phyloP scores from a whole-genome alignment of 1,140 invertebrate genomes.

The Drosophila sucinea region DNA sequence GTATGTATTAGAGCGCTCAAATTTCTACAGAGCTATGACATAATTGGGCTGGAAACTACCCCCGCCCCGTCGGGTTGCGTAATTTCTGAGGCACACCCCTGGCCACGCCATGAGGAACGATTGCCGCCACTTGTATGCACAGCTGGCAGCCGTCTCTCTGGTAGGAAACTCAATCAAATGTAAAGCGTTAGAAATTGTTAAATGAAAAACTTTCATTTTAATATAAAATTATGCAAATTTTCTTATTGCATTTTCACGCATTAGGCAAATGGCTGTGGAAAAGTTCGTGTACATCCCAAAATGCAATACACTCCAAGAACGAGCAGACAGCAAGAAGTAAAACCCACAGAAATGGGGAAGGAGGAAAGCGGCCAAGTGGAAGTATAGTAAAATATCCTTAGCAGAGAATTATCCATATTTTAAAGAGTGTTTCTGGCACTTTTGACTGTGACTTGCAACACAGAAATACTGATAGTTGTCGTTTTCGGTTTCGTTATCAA shows the following conservation, averaged over 20 bases:
- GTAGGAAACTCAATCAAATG: slow-evolving; percentile 55
- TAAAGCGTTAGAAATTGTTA: slow-evolving; percentile 62
- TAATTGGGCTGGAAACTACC: slow-evolving; percentile 66
- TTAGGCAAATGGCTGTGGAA: slow-evolving; percentile 19
- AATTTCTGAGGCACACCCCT: slow-evolving; percentile 8
- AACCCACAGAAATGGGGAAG: too few species aligned
- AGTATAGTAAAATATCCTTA: not conserved
- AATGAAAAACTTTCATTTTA: slow-evolving; percentile 69
- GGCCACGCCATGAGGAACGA: slow-evolving; percentile 3
- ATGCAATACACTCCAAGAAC: slow-evolving; percentile 4
- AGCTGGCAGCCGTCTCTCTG: slow-evolving; percentile 56
- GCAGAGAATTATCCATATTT: not conserved
- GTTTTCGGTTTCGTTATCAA: not conserved
- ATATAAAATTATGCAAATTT: slow-evolving; percentile 76
- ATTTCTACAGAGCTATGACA: slow-evolving; percentile 57
- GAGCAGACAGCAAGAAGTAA: too few species aligned
- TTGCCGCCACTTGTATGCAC: slow-evolving; percentile 59
- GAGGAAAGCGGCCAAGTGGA: not conserved
- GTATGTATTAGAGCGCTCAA: slow-evolving; percentile 36
- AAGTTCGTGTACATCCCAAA: slow-evolving; percentile 28
- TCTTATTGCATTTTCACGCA: slow-evolving; percentile 43
- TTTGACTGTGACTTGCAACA: not conserved
- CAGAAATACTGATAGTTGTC: not conserved
- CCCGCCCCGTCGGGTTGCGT: slow-evolving; percentile 5
- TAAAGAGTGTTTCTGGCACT: not conserved